These are phyloP conservation scores for Lysandra bellargus DNA, from an alignment of 2,888 invertebrate genomes.

Conservation along the genomic window DNA sequence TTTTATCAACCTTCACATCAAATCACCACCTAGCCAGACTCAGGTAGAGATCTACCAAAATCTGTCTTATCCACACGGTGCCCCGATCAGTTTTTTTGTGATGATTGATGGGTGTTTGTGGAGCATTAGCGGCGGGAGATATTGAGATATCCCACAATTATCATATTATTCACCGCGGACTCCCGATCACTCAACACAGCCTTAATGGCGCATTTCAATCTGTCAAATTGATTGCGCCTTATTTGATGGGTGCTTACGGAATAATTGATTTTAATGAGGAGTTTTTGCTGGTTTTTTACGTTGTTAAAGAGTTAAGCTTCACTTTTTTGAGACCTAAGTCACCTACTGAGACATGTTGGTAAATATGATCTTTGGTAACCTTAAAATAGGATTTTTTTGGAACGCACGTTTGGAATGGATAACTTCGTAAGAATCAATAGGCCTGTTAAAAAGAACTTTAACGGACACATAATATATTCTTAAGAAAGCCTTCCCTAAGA, in stretches of 20 bases:
- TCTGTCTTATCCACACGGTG: slow-evolving; percentile 48
- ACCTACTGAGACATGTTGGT: neutral
- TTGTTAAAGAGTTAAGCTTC: neutral
- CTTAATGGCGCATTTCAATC: slow-evolving; percentile 21
- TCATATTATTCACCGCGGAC: slow-evolving; percentile 60
- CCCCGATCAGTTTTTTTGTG: slow-evolving; percentile 49
- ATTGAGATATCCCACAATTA: slow-evolving; percentile 65
- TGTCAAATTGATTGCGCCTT: slow-evolving; percentile 16
- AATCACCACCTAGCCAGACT: neutral
- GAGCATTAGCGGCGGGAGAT: slow-evolving; percentile 64
- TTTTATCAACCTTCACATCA: neutral
- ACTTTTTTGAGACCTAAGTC: neutral
- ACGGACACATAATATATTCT: neutral
- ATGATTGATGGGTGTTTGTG: slow-evolving; percentile 76
- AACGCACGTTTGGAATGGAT: no score
- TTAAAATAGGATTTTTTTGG: neutral
- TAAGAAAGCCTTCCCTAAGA: neutral
- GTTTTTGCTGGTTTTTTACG: neutral
- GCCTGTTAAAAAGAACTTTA: neutral
- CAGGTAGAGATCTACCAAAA: slow-evolving; percentile 20
- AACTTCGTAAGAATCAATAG: neutral
- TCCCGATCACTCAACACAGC: slow-evolving; percentile 24
- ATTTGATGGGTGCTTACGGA: slow-evolving; percentile 13
- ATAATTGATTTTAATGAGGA: slow-evolving; percentile 12
- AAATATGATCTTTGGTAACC: neutral